These are phyloP conservation scores for Thelaira solivaga DNA, from an alignment of 2,888 invertebrate genomes.

Conservation along the genomic window DNA sequence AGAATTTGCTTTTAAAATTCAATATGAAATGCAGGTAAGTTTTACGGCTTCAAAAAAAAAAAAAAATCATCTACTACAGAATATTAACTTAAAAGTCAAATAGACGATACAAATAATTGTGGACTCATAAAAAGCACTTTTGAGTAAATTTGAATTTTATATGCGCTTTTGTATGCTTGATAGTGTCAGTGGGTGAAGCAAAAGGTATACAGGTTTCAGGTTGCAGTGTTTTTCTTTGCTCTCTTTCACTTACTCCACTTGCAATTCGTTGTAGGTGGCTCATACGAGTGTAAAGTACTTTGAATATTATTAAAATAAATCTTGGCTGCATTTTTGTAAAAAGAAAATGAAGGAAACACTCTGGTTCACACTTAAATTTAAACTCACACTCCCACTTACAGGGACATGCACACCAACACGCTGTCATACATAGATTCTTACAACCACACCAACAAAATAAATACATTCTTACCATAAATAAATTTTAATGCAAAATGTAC, in stretches of 20 bases:
- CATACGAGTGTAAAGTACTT: slow-evolving; percentile 37
- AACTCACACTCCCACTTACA: no score
- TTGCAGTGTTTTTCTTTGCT: background rate
- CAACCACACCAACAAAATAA: background rate
- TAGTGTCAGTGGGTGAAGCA: background rate
- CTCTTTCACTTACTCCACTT: background rate
- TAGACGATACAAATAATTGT: slow-evolving; percentile 19
- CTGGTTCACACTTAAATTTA: no score
- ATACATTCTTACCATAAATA: slow-evolving; percentile 23
- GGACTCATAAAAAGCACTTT: slow-evolving; percentile 48
- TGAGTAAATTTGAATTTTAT: slow-evolving; percentile 54
- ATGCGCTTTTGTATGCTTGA: slow-evolving; percentile 18
- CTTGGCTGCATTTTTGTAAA: slow-evolving; percentile 56
- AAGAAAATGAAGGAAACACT: slow-evolving; percentile 34
- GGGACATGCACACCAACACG: no score
- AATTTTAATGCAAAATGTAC: slow-evolving; percentile 20
- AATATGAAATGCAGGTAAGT: no score
- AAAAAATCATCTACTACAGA: background rate
- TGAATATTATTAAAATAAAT: slow-evolving; percentile 63
- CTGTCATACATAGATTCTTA: background rate
- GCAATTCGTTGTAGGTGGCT: background rate
- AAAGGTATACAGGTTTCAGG: background rate
- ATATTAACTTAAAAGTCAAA: slow-evolving; percentile 15
- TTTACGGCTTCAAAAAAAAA: background rate
- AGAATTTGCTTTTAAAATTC: no score